Evolutionary conservation across 2,888 invertebrate species (phyloP).

Genomic region (Hemaris fuciformis): DNA sequence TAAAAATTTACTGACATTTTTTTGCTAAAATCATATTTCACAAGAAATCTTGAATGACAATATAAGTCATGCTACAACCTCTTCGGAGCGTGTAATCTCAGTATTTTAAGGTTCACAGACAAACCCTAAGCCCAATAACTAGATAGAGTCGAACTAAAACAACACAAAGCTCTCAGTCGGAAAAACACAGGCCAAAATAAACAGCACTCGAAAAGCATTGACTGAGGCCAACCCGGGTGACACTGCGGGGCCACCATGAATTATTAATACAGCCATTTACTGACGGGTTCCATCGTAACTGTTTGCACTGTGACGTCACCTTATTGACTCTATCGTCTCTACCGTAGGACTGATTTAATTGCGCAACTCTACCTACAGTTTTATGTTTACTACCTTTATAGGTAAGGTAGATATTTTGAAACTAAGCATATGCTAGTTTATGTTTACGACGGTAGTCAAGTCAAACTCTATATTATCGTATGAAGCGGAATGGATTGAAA

Average conservation of each 20-base stretch:
- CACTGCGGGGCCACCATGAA: slow-evolving; percentile 33
- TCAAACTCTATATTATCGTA: no score
- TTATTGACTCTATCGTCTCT: slow-evolving; percentile 28
- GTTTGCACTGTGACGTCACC: slow-evolving; percentile 21
- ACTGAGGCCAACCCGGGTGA: neutral
- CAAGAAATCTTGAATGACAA: no score
- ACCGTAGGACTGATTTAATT: slow-evolving; percentile 9
- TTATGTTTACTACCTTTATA: neutral
- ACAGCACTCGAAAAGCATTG: neutral
- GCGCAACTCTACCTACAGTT: neutral
- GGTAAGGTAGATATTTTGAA: neutral
- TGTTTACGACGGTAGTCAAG: no score
- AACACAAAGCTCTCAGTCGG: slow-evolving; percentile 13
- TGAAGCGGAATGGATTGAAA: no score
- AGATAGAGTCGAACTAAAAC: neutral
- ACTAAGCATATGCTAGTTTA: no score
- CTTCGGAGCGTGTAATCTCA: no score
- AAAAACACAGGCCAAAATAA: slow-evolving; percentile 5
- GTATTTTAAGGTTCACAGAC: no score
- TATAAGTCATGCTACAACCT: no score
- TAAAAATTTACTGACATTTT: no score
- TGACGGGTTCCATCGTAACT: no score
- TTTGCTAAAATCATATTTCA: no score
- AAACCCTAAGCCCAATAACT: slow-evolving; percentile 19
- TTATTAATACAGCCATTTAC: slow-evolving; percentile 45